A percentile compares a stretch with the other conserved stretches of the same genome.
These are phyloP conservation scores for Apodemus sylvaticus DNA, from an alignment of 2,113 vertebrate genomes.

Conservation along the genomic window DNA sequence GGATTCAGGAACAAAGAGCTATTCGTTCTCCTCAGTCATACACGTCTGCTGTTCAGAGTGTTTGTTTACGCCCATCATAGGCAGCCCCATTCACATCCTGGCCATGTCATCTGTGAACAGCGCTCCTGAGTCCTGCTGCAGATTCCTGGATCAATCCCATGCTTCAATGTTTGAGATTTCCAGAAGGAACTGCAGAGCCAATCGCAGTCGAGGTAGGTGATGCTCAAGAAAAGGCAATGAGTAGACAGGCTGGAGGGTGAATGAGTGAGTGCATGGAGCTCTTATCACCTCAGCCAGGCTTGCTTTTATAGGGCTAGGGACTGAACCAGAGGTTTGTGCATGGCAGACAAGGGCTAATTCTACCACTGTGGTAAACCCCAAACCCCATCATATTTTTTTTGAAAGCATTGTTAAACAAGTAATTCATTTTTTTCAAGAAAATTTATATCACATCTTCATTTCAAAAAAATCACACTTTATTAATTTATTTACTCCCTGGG, in stretches of 20 bases:
- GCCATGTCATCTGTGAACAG: neutral
- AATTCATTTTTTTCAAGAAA: neutral
- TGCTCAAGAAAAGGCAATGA: neutral
- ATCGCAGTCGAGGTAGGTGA: no score
- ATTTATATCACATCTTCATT: neutral
- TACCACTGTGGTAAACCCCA: neutral
- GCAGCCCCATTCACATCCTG: neutral
- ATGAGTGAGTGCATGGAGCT: neutral
- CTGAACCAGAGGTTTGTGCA: neutral
- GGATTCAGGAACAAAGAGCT: conserved; percentile 81
- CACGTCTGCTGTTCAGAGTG: conserved; percentile 49
- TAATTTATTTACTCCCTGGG: neutral
- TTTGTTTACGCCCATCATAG: neutral
- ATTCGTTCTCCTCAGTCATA: conserved; percentile 71
- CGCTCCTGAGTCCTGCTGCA: neutral
- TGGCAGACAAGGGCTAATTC: neutral
- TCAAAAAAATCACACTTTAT: neutral
- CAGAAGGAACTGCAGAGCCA: neutral
- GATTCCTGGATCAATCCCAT: neutral
- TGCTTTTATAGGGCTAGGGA: neutral
- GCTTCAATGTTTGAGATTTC: neutral
- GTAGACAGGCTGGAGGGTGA: fast-evolving
- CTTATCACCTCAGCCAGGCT: neutral
- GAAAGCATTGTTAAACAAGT: neutral
- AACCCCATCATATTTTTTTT: neutral